These are phyloP conservation scores for Calameuta pallipes DNA, from an alignment of 2,888 invertebrate genomes.

Conservation along the genomic window DNA sequence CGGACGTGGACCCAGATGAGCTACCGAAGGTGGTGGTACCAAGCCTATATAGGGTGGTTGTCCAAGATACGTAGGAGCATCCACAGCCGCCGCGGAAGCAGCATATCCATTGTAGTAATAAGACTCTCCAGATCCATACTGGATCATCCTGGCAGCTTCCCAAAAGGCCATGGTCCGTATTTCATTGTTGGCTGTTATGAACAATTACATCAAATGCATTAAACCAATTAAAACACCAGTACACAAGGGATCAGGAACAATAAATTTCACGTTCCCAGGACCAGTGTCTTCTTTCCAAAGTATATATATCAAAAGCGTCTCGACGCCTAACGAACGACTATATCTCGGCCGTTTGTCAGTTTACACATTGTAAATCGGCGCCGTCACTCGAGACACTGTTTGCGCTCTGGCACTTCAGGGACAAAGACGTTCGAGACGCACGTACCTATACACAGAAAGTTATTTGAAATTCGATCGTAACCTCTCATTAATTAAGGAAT, in stretches of 20 bases:
- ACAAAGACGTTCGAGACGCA: neutral
- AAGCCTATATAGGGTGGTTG: slow-evolving; percentile 48
- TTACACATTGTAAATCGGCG: neutral
- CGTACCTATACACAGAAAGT: neutral
- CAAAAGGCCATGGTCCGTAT: slow-evolving; percentile 44
- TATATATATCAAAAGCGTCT: neutral
- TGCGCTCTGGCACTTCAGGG: neutral
- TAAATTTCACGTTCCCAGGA: neutral
- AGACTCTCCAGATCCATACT: slow-evolving; percentile 10
- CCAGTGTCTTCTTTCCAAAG: neutral
- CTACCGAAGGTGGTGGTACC: slow-evolving; percentile 34
- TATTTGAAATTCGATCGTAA: neutral
- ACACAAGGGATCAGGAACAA: neutral
- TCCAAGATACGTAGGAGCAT: slow-evolving; percentile 51
- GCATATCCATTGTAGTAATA: slow-evolving; percentile 19
- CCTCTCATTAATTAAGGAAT: neutral
- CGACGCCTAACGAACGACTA: neutral
- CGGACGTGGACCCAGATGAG: slow-evolving; percentile 35
- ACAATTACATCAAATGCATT: neutral
- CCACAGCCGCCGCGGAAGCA: slow-evolving; percentile 27
- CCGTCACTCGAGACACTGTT: neutral
- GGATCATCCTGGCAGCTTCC: slow-evolving; percentile 39
- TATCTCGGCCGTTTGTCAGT: neutral
- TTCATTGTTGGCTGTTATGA: slow-evolving; percentile 42
- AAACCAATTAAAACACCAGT: neutral